Evolutionary conservation across 2,797 vertebrate species (phyloP).

Genomic region (Urosaurus nigricauda): DNA sequence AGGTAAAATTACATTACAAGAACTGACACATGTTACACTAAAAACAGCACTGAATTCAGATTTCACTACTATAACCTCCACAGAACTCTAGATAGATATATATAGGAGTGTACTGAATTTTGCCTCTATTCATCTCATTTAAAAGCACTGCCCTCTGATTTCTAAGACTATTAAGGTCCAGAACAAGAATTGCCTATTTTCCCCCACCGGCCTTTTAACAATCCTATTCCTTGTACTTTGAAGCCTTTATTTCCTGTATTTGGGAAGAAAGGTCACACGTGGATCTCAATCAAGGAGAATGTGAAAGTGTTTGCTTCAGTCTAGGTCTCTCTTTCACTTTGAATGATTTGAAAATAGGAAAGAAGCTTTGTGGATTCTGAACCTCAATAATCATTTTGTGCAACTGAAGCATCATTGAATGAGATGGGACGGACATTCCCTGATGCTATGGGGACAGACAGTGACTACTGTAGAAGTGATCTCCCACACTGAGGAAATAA

Average conservation of each 20-base stretch:
- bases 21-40: no score
- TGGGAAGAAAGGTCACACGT: neutral
- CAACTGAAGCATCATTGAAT: no score
- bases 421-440: no score
- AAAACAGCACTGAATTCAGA: no score
- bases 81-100: neutral
- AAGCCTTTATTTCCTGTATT: neutral
- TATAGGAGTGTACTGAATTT: neutral
- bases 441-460: no score
- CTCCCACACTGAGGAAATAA: no score
- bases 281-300: neutral
- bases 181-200: neutral
- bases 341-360: no score
- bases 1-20: no score
- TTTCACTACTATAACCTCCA: no score
- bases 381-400: no score
- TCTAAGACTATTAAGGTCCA: neutral
- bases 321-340: neutral
- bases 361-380: no score
- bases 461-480: no score
- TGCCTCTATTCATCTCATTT: neutral
- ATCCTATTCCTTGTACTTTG: neutral
- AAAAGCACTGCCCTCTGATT: neutral
- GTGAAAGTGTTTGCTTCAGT: neutral
- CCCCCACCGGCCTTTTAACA: neutral